These are phyloP conservation scores for Zoroaster sp. DNA, from an alignment of 53 echinoderm and acorn worm genomes.

Conservation along the genomic window DNA sequence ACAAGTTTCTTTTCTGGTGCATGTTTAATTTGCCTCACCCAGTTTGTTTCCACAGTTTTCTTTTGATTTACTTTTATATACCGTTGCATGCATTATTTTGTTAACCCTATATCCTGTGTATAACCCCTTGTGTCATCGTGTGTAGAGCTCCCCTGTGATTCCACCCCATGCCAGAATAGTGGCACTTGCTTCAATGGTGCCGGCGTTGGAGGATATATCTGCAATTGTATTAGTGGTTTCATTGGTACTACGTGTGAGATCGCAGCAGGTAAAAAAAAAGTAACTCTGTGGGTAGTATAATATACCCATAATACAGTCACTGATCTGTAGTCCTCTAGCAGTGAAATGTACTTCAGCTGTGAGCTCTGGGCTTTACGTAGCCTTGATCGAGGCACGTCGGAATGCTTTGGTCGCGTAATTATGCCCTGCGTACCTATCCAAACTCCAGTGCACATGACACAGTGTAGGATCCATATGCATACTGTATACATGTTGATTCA, in stretches of 20 bases:
- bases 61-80: too few species aligned
- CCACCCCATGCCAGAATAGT: slow-evolving; percentile 64
- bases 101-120: background rate
- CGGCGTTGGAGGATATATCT: background rate
- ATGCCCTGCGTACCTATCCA: too few species aligned
- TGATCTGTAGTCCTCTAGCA: background rate
- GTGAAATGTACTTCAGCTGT: too few species aligned
- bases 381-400: too few species aligned
- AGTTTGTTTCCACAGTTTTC: background rate
- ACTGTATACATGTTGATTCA: too few species aligned
- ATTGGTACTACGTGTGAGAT: slow-evolving; percentile 37
- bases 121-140: background rate
- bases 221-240: slow-evolving; percentile 22
- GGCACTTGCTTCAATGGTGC: slow-evolving; percentile 53
- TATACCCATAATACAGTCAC: too few species aligned
- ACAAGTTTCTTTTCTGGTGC: background rate
- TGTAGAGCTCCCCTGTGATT: slow-evolving; percentile 59
- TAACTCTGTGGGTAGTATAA: too few species aligned
- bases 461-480: too few species aligned
- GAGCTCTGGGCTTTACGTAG: too few species aligned
- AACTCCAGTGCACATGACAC: too few species aligned
- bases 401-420: too few species aligned
- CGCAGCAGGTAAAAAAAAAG: background rate
- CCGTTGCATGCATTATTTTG: background rate
- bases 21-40: background rate